Conservation (phyloP, 1,140 invertebrate species). For the Pararge aegeria region DNA sequence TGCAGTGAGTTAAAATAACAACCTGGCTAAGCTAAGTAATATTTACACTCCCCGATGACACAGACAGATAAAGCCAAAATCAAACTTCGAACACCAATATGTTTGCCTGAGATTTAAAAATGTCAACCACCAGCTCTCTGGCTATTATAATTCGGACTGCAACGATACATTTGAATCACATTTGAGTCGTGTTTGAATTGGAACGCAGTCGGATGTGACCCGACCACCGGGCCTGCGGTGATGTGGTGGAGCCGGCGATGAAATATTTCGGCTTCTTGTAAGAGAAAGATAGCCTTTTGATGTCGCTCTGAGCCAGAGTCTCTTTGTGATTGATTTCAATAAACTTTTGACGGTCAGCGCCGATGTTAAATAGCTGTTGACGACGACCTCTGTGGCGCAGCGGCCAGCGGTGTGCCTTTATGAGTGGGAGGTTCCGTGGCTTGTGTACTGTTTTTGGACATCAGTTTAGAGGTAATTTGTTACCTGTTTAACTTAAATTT, state of each 20-base stretch:
- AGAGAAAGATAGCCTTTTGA: conserved; percentile 3
- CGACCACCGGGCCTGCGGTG: conserved; percentile 37
- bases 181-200: conserved; percentile 56
- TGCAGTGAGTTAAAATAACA: no score
- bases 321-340: background rate
- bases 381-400: no score
- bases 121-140: conserved; percentile 36
- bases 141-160: conserved; percentile 75
- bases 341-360: background rate
- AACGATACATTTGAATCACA: conserved; percentile 51
- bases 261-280: conserved; percentile 4
- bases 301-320: background rate
- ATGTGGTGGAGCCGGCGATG: background rate
- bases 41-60: no score
- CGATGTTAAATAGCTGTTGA: conserved; percentile 10
- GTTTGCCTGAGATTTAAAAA: no score
- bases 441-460: no score
- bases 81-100: no score
- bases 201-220: conserved; percentile 59
- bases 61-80: no score
- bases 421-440: no score
- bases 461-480: no score
- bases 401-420: no score
- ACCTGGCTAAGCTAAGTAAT: no score
- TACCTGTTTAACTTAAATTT: no score